Evolutionary conservation across 2,888 invertebrate genomes (phyloP), one percentile per base, ranked within the genome.

Genomic region (Hybos culiciformis): DNA sequence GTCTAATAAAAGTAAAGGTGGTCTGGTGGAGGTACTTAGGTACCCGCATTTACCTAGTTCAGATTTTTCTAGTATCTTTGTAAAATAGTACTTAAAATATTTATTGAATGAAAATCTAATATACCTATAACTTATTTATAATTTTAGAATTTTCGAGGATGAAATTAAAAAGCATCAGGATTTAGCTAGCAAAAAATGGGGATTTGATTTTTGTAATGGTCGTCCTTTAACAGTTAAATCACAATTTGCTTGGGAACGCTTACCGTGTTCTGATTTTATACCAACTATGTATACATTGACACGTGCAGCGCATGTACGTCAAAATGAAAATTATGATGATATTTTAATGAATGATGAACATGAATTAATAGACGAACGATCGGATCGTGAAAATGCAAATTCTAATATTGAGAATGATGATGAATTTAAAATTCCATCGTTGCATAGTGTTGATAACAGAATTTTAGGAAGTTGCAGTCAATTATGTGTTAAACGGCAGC

Each of bases 101-200:
- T 7, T 23, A 23, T 23, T 23, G 12, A 26, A 26, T 26, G 9
- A 26, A 12, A 26, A 5, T 12, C 12, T 12, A 26, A 5, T 5
- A 12, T 6, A 7, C 12, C 12, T 26, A n/a, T 29, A 2, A n/a
- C 5, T 46, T 21, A 38, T 41, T 33, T 12, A 19, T 9, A 6
- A n/a, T 49, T 49, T 8, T 45, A 62, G 60, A 49, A 50, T 56
- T 41, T 59, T 61, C 29, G 56, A 50, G 37, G 55, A 60, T 32
- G 63, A 63, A 47, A 45, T 66, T 34, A 62, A 65, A 37, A 58
- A 57, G 39, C 55, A 60, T 39, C 64, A 63, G 50, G 58, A 63
- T 70, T 77, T 76, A 70, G 83, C 81, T 73, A 82, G 82, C 20
- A 56, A 59, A 47, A 64, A 61, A 48, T 66, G 66, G 66, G 63